Conservation (phyloP, 2,888 invertebrate genomes). For the Yponomeuta evonymella region DNA sequence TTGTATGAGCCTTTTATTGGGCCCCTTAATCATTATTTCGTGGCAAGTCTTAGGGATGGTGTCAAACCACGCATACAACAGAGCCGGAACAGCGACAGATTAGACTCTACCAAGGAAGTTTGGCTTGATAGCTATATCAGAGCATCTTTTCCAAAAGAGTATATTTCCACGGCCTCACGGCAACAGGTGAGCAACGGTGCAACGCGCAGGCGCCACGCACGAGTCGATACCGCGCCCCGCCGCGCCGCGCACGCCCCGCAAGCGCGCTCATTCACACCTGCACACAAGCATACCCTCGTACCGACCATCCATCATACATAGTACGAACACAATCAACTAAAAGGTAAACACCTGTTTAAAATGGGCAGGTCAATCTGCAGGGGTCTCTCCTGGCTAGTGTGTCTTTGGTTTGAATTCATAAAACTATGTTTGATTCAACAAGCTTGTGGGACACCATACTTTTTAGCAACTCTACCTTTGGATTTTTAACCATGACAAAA, state of each 20-base stretch:
- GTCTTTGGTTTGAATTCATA: neutral
- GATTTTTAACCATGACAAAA: too few species aligned
- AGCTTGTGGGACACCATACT: too few species aligned
- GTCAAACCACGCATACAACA: neutral
- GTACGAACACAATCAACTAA: conserved; percentile 25
- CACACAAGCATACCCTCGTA: conserved; percentile 31
- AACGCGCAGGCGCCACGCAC: conserved; percentile 65
- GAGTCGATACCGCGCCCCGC: conserved; percentile 61
- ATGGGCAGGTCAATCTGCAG: conserved; percentile 1
- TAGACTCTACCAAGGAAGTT: conserved; percentile 32
- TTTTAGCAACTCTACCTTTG: too few species aligned
- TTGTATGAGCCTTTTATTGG: too few species aligned
- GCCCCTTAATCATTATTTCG: too few species aligned
- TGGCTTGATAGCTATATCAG: conserved; percentile 55
- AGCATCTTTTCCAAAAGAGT: conserved; percentile 70
- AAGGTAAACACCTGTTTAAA: conserved; percentile 14
- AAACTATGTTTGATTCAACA: too few species aligned
- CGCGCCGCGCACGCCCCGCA: conserved; percentile 29
- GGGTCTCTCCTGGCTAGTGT: neutral
- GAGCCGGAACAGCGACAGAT: neutral
- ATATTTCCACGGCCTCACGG: conserved; percentile 70
- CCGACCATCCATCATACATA: conserved; percentile 25
- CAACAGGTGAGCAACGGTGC: conserved; percentile 67
- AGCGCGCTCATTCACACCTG: conserved; percentile 60
- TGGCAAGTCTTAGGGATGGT: too few species aligned